Evolutionary conservation across 2,113 vertebrate species (phyloP).

Genomic region (Xyrauchen texanus): DNA sequence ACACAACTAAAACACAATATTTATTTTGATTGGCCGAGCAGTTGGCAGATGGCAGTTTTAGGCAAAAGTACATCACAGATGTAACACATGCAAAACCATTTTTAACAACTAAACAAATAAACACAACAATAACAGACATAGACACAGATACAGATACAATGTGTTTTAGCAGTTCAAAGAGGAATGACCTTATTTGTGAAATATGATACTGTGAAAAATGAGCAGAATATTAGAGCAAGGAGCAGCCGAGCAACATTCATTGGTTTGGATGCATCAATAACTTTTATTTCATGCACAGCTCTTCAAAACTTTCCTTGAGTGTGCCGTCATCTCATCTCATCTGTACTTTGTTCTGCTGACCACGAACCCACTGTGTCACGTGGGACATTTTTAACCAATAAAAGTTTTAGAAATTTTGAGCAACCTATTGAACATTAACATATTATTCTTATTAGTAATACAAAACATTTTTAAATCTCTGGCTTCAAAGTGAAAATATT

Average conservation of each 20-base stretch:
- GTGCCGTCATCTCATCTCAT: not conserved
- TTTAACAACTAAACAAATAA: too few relatives aligned
- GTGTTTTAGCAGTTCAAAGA: not conserved
- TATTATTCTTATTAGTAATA: too few relatives aligned
- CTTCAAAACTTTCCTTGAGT: not conserved
- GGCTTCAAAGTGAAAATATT: too few relatives aligned
- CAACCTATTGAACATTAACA: too few relatives aligned
- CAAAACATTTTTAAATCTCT: too few relatives aligned
- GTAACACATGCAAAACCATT: not conserved
- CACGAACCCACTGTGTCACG: constrained; percentile 18
- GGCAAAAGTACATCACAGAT: not conserved
- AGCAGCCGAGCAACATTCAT: constrained; percentile 41
- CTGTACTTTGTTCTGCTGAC: not conserved
- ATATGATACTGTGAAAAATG: constrained; percentile 68
- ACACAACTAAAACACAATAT: not conserved
- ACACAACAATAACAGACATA: not conserved
- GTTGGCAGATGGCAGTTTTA: not conserved
- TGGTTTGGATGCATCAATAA: constrained; percentile 2
- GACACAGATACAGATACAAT: not conserved
- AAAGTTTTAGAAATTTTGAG: not conserved
- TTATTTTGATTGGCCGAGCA: not conserved
- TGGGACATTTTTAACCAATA: constrained; percentile 2
- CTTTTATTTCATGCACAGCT: not conserved
- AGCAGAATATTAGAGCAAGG: constrained; percentile 64
- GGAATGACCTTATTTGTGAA: constrained; percentile 76